Conservation (phyloP, 2,888 invertebrate species). For the Acanthosoma haemorrhoidale region DNA sequence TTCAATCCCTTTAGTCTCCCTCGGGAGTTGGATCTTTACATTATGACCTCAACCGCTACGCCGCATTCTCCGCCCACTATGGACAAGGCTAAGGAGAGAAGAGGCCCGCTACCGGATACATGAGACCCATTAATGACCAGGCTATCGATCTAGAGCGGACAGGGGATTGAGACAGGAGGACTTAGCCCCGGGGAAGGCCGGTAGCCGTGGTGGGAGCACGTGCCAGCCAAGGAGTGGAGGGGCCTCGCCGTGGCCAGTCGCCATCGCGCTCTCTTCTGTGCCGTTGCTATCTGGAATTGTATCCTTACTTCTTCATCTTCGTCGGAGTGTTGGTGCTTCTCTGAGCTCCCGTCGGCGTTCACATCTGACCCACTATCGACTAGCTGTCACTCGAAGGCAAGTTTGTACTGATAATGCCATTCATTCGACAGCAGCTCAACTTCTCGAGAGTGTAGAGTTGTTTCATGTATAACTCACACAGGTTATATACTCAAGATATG, state of each 20-base stretch:
- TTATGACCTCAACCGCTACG: too few relatives aligned
- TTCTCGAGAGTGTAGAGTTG: too few relatives aligned
- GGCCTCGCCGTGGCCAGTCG: not conserved
- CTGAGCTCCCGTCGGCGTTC: not conserved
- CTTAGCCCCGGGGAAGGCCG: not conserved
- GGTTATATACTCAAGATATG: too few relatives aligned
- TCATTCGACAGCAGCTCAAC: too few relatives aligned
- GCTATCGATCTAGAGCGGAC: not conserved
- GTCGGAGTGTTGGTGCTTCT: not conserved
- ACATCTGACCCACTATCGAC: too few relatives aligned
- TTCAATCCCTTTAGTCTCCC: too few relatives aligned
- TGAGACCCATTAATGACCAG: too few relatives aligned
- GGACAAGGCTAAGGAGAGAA: too few relatives aligned
- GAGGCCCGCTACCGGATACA: not conserved
- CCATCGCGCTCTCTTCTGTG: not conserved
- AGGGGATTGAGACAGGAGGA: not conserved
- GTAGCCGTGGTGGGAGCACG: conserved; percentile 2
- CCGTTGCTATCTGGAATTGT: not conserved
- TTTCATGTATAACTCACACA: too few relatives aligned
- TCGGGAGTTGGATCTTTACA: not conserved
- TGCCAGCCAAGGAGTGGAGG: not conserved
- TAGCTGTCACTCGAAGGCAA: too few relatives aligned
- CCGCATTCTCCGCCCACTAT: too few relatives aligned
- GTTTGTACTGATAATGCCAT: too few relatives aligned
- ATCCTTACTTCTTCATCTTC: not conserved